These are phyloP conservation scores for Pseudopodoces humilis DNA, from an alignment of 2,113 vertebrate genomes.

Conservation along the genomic window DNA sequence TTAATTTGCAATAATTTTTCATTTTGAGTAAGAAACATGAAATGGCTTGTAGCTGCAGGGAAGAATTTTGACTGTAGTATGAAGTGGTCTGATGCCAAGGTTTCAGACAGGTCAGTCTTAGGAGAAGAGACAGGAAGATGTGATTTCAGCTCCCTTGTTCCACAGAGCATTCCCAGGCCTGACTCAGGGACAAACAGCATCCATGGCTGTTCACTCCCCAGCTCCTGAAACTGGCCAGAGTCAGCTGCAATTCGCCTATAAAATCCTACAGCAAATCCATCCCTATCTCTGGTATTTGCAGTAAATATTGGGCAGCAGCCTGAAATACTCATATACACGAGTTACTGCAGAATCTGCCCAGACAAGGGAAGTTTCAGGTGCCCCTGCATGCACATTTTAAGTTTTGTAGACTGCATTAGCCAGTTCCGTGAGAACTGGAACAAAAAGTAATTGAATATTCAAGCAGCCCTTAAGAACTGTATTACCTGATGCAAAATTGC, in stretches of 20 bases:
- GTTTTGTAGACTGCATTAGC: not conserved
- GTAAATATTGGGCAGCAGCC: not conserved
- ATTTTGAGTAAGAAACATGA: not conserved
- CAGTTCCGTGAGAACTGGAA: not conserved
- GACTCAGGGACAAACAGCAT: not conserved
- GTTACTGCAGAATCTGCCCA: not conserved
- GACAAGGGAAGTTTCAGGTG: not conserved
- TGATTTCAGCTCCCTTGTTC: not conserved
- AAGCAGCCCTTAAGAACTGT: not conserved
- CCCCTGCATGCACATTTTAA: not conserved
- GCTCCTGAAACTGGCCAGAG: not conserved
- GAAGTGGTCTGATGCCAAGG: not conserved
- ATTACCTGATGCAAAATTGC: not conserved
- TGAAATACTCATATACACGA: not conserved
- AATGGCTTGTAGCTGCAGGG: not conserved
- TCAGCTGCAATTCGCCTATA: not conserved
- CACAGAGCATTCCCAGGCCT: not conserved
- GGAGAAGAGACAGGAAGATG: not conserved
- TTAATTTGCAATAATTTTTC: not conserved
- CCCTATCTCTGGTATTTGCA: not conserved
- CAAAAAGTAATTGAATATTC: not conserved
- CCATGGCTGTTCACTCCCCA: not conserved
- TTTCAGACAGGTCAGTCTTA: not conserved
- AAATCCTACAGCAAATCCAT: not conserved
- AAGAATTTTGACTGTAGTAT: not conserved